These are phyloP conservation scores for Aramus guarauna DNA, from an alignment of 2,113 vertebrate species.

Conservation along the genomic window DNA sequence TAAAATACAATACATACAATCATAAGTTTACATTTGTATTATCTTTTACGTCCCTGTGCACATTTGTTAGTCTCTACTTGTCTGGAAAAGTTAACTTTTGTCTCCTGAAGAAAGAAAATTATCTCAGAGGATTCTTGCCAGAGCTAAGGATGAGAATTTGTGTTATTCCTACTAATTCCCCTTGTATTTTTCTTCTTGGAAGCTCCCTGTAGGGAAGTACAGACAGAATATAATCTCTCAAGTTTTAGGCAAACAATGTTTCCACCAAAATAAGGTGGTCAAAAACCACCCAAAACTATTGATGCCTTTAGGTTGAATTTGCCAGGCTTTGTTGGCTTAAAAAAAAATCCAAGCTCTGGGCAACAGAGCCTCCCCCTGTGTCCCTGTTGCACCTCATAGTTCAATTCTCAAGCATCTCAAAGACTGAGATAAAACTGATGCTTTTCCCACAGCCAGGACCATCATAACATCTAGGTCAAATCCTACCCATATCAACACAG, in stretches of 20 bases:
- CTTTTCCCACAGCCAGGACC: not conserved
- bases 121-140: not conserved
- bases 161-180: not conserved
- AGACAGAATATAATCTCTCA: not conserved
- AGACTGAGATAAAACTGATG: not conserved
- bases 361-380: not conserved
- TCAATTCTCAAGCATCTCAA: not conserved
- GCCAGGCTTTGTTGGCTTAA: not conserved
- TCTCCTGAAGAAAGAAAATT: not conserved
- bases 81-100: not conserved
- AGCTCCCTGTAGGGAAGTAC: not conserved
- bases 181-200: not conserved
- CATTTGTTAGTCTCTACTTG: not conserved
- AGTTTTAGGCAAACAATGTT: not conserved
- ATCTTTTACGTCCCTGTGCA: not conserved
- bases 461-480: not conserved
- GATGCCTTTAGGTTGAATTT: not conserved
- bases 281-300: not conserved
- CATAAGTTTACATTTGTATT: not conserved
- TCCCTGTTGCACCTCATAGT: not conserved
- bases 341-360: not conserved
- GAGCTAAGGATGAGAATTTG: not conserved
- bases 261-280: not conserved
- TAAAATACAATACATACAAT: not conserved
- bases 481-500: not conserved